These are phyloP conservation scores for Rhinolophus sinicus DNA, from an alignment of 2,113 vertebrate genomes.

Conservation along the genomic window DNA sequence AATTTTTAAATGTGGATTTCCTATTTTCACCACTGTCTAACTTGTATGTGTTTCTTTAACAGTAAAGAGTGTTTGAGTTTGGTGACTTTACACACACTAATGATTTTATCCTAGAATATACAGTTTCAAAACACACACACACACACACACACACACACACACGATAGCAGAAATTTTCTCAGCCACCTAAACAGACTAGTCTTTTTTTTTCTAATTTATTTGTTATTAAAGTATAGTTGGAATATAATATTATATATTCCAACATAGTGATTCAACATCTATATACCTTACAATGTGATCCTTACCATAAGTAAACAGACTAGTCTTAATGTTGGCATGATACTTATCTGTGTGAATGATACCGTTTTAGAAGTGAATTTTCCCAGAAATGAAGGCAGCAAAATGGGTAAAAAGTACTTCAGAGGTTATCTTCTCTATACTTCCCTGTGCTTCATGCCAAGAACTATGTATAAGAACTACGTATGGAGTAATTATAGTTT, in stretches of 20 bases:
- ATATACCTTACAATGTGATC: background rate
- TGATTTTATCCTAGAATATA: conserved; percentile 47
- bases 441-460: conserved; percentile 38
- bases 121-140: background rate
- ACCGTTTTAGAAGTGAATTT: conserved; percentile 46
- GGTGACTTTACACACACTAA: background rate
- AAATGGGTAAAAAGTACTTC: conserved; percentile 30
- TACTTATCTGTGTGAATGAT: conserved; percentile 25
- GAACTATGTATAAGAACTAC: conserved; percentile 56
- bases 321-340: background rate
- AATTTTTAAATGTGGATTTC: background rate
- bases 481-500: conserved; percentile 75
- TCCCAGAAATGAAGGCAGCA: conserved; percentile 44
- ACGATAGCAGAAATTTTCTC: conserved; percentile 46
- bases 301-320: background rate
- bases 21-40: background rate
- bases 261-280: background rate
- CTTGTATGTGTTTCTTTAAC: background rate
- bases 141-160: background rate
- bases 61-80: conserved; percentile 50
- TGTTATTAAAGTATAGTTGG: background rate
- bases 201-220: background rate
- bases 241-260: background rate
- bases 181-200: background rate
- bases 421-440: conserved; percentile 43